These are phyloP conservation scores for Caenorhabditis doughertyi DNA, from an alignment of 2,888 invertebrate genomes.

Conservation along the genomic window DNA sequence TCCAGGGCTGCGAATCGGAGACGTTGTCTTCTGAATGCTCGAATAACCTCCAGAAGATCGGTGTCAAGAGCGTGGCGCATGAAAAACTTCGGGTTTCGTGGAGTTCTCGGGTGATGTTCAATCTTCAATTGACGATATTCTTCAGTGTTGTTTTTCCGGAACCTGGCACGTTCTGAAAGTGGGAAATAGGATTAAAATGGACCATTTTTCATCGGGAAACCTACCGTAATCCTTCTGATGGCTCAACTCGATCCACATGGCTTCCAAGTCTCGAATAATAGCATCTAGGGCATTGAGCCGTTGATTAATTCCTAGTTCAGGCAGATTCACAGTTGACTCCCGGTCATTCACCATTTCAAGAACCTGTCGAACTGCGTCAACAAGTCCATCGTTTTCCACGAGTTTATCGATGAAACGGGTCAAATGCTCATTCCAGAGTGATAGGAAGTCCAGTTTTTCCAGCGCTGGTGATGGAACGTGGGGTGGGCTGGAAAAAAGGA, in stretches of 20 bases:
- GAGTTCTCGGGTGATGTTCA: conserved; percentile 1
- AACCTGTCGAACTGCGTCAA: conserved; percentile 4
- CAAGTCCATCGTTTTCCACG: conserved; percentile 27
- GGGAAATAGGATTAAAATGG: not conserved
- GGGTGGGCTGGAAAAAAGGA: conserved; percentile 33
- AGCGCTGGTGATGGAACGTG: conserved; percentile 60
- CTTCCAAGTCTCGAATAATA: conserved; percentile 18
- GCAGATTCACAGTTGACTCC: not conserved
- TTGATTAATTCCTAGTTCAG: not conserved
- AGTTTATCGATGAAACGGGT: conserved; percentile 7
- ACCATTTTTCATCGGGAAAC: not conserved
- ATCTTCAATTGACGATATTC: conserved; percentile 31
- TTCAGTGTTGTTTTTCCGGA: conserved; percentile 1
- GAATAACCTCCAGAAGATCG: conserved; percentile 21
- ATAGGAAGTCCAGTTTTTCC: conserved; percentile 50
- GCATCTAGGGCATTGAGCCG: not conserved
- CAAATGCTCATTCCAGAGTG: conserved; percentile 31
- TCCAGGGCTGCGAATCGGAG: conserved; percentile 31
- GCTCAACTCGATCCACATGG: conserved; percentile 10
- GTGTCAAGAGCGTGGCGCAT: conserved; percentile 54
- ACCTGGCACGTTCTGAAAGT: conserved; percentile 36
- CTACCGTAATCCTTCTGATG: conserved; percentile 45
- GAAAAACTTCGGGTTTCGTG: conserved; percentile 19
- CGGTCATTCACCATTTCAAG: not conserved
- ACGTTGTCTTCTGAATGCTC: conserved; percentile 27